Evolutionary conservation across 2,888 invertebrate genomes (phyloP).

Genomic region (Vannuccia rotundouncinata): DNA sequence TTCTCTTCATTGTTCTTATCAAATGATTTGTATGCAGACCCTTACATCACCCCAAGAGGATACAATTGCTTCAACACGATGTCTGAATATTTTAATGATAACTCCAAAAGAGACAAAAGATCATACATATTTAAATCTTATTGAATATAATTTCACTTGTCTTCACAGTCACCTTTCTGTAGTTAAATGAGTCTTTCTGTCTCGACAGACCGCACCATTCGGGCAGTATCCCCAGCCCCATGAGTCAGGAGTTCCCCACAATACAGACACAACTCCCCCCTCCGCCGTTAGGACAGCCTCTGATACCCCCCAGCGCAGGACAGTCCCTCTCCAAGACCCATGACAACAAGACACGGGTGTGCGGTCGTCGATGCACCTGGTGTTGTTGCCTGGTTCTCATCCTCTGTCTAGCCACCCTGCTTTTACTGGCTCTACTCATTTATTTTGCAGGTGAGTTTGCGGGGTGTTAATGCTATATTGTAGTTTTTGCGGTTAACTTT

Average conservation of each 20-base stretch:
- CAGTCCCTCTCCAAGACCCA: neutral
- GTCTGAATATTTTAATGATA: too few relatives aligned
- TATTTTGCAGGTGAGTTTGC: conserved; percentile 31
- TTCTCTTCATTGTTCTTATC: too few relatives aligned
- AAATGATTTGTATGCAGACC: too few relatives aligned
- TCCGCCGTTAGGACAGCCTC: neutral
- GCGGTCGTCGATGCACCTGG: conserved; percentile 24
- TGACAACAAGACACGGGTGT: neutral
- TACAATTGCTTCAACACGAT: too few relatives aligned
- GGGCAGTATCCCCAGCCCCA: neutral
- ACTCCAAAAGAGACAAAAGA: too few relatives aligned
- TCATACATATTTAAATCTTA: too few relatives aligned
- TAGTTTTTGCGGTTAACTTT: too few relatives aligned
- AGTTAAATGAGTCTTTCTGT: too few relatives aligned
- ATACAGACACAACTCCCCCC: neutral
- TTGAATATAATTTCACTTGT: too few relatives aligned
- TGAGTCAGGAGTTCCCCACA: neutral
- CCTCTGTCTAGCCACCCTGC: neutral
- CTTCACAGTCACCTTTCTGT: too few relatives aligned
- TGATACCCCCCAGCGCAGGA: neutral
- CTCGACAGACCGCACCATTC: neutral
- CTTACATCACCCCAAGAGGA: too few relatives aligned
- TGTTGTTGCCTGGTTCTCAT: neutral
- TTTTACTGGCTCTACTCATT: conserved; percentile 8
- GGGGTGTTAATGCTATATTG: too few relatives aligned